A percentile compares a stretch with the other conserved stretches of the same genome.
Evolutionary conservation across 2,797 vertebrate species (phyloP).

Genomic region (Rhabdomys pumilio): DNA sequence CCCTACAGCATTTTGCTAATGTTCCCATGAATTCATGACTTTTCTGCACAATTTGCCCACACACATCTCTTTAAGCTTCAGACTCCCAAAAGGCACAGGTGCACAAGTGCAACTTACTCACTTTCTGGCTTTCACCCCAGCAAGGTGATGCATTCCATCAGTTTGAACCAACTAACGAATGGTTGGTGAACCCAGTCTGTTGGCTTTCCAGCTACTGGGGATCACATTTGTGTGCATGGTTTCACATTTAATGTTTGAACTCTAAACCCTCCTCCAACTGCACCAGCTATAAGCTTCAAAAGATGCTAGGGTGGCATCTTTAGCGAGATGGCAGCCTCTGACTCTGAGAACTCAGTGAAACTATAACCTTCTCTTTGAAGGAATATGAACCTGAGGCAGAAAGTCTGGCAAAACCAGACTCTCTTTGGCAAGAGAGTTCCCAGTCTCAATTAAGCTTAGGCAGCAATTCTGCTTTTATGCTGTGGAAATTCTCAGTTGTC

Average conservation of each 20-base stretch:
- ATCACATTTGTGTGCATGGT: too few relatives aligned
- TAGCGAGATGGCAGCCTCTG: constrained; percentile 17
- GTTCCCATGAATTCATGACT: neutral
- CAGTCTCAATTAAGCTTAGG: neutral
- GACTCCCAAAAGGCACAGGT: neutral
- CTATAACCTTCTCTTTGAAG: constrained; percentile 52
- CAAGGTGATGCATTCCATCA: constrained; percentile 2
- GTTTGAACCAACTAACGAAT: constrained; percentile 43
- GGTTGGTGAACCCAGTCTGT: neutral
- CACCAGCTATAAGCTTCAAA: too few relatives aligned
- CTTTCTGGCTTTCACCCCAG: neutral
- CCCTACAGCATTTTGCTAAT: neutral
- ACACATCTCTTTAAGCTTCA: neutral
- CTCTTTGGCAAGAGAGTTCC: constrained; percentile 33
- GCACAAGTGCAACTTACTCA: neutral
- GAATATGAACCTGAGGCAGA: constrained; percentile 34
- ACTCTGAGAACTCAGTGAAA: constrained; percentile 40
- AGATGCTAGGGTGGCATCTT: too few relatives aligned
- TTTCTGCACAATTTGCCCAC: neutral
- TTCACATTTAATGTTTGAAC: too few relatives aligned
- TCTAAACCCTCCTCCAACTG: too few relatives aligned
- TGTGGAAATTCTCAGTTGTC: constrained; percentile 53
- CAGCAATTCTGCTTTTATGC: neutral
- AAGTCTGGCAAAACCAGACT: neutral
- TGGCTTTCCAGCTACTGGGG: constrained; percentile 4